Conservation (phyloP, 1,140 invertebrate species). For the Yoshiicerus persimilis region DNA sequence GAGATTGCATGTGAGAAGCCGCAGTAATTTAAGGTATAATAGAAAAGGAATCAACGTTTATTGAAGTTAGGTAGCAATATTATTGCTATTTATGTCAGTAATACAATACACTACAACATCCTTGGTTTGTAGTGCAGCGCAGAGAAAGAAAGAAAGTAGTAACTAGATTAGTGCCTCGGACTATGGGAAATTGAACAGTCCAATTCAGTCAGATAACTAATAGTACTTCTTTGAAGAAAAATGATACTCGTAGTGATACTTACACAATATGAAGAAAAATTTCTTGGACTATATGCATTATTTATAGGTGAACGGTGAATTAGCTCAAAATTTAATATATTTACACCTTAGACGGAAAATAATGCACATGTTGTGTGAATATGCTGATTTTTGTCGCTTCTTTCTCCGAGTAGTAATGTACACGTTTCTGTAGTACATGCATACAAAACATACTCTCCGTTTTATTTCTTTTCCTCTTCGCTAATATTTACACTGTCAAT, state of each 20-base stretch:
- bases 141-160: not conserved
- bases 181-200: not conserved
- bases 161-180: not conserved
- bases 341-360: not conserved
- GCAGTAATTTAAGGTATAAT: not conserved
- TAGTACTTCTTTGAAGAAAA: no score
- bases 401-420: not conserved
- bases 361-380: not conserved
- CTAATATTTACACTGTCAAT: slow-evolving; percentile 15
- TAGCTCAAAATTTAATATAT: not conserved
- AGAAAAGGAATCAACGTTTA: not conserved
- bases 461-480: not conserved
- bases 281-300: no score
- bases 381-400: not conserved
- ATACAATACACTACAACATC: not conserved
- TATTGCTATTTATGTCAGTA: not conserved
- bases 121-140: not conserved
- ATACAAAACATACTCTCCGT: not conserved
- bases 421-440: not conserved
- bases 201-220: no score
- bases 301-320: no score
- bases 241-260: no score
- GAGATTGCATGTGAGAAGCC: no score
- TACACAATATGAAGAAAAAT: no score
- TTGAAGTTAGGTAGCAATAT: not conserved